phyloP scores from a whole-genome alignment of 1,140 invertebrate species.

The Lepidotrigona ventralis region DNA sequence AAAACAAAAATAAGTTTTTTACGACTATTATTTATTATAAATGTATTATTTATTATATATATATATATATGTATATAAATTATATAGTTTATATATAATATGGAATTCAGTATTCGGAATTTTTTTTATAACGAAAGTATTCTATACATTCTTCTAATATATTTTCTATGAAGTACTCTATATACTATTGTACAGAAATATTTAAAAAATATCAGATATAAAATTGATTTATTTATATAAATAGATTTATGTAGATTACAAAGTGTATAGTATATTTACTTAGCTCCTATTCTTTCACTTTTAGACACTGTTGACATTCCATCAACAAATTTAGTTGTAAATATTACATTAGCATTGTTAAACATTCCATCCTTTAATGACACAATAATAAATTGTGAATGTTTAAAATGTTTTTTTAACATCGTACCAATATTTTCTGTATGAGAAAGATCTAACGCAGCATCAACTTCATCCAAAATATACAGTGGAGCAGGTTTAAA shows the following conservation, averaged over 20 bases:
- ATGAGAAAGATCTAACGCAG: conserved; percentile 98
- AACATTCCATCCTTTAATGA: conserved; percentile 99
- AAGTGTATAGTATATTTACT: conserved; percentile 42
- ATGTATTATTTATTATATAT: neutral
- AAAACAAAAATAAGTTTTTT: neutral
- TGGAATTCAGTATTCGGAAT: conserved; percentile 14
- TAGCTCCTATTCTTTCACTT: conserved; percentile 75
- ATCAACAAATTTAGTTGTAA: conserved; percentile 96
- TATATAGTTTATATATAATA: neutral
- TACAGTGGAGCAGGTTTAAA: conserved; percentile 99
- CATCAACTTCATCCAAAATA: conserved; percentile 99
- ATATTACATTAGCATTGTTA: conserved; percentile 99
- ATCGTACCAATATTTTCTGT: conserved; percentile 99
- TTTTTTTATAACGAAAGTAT: conserved; percentile 8
- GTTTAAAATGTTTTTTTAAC: conserved; percentile 95
- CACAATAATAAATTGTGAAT: conserved; percentile 99
- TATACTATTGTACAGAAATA: conserved; percentile 13
- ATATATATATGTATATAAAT: neutral
- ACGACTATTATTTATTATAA: neutral
- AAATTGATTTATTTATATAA: conserved; percentile 32
- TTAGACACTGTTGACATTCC: conserved; percentile 95
- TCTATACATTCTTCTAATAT: neutral
- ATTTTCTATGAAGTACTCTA: conserved; percentile 6
- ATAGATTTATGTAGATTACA: conserved; percentile 13
- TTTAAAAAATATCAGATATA: conserved; percentile 12